phyloP scores from a whole-genome alignment of 2,888 invertebrate species.

The Pseudococcus viburni region DNA sequence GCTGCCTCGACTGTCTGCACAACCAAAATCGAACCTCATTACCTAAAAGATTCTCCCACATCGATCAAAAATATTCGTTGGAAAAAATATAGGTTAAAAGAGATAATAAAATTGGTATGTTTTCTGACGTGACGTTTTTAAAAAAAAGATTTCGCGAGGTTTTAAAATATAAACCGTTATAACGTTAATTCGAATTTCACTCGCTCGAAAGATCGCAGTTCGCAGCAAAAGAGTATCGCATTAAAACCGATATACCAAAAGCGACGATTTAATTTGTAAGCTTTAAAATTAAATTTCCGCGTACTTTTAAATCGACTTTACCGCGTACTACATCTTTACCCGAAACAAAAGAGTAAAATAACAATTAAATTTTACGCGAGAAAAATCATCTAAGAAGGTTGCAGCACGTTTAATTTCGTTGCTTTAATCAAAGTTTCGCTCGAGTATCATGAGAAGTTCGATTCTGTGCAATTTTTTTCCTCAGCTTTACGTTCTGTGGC shows the following conservation, averaged over 20 bases:
- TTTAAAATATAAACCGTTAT: neutral
- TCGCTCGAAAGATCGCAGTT: neutral
- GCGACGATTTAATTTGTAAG: constrained; percentile 35
- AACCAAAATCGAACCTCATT: too few species aligned
- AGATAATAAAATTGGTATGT: too few species aligned
- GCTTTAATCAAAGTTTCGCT: neutral
- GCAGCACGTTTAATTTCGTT: constrained; percentile 15
- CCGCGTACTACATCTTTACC: neutral
- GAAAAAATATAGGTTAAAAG: neutral
- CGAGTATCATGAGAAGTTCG: neutral
- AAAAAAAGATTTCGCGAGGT: neutral
- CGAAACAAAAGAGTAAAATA: constrained; percentile 7
- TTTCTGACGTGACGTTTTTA: too few species aligned
- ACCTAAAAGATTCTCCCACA: too few species aligned
- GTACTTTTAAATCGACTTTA: constrained; percentile 4
- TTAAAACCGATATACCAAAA: neutral
- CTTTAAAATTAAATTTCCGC: constrained; percentile 28
- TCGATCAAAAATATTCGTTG: neutral
- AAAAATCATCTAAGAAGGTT: constrained; percentile 4
- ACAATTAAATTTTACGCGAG: constrained; percentile 27
- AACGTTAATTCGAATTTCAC: neutral
- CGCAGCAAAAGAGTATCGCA: neutral
- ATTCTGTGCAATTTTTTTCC: neutral
- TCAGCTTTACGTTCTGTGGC: neutral
- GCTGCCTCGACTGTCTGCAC: too few species aligned